Evolutionary conservation across 2,888 invertebrate genomes (phyloP), one percentile per base, ranked within the genome.

Genomic region (Lithosia quadra): DNA sequence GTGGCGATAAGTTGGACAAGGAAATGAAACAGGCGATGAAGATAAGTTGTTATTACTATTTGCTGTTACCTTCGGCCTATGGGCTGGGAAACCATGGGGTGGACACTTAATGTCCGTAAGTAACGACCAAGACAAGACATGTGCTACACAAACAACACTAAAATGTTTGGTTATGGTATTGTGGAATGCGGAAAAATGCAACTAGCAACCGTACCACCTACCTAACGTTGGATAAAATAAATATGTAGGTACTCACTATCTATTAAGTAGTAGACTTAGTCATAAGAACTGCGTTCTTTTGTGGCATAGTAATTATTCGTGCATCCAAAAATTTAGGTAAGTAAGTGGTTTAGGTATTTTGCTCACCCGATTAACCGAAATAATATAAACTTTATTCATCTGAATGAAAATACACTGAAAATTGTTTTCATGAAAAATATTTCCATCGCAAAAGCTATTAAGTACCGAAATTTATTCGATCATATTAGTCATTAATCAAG

Each of bases 41-140:
- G 91, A 91, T 91, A 91, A 90, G 88, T 90, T 89, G 85, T 90
- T 91, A 91, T 91, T 90, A 86, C 85, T 85, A 82, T 85, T 84
- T 85, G 86, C 85, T 85, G 84, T 84, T 86, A 86, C 84, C 83
- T 84, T 82, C 65, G 72, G 76, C 76, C 78, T 70, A 73, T 72
- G 78, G 72, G 67, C 68, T 71, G 75, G 77, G 77, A 76, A 71
- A 65, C 65, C 65, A 63, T 70, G 58, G 79, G 72, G 71, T 55
- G 71, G 74, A 65, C 73, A 71, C 65, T 75, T 74, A 75, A 80
- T 72, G 74, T 67, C 74, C 78, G 73, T 67, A 67, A 77, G 71
- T 77, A 76, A 77, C 68, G 73, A 59, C 71, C 15, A 72, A 63
- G 62, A 72, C 56, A 67, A 69, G 62, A 69, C 71, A 71, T 72